Evolutionary conservation across 2,797 vertebrate genomes (phyloP).

Genomic region (Mormyrus proboscirostris): DNA sequence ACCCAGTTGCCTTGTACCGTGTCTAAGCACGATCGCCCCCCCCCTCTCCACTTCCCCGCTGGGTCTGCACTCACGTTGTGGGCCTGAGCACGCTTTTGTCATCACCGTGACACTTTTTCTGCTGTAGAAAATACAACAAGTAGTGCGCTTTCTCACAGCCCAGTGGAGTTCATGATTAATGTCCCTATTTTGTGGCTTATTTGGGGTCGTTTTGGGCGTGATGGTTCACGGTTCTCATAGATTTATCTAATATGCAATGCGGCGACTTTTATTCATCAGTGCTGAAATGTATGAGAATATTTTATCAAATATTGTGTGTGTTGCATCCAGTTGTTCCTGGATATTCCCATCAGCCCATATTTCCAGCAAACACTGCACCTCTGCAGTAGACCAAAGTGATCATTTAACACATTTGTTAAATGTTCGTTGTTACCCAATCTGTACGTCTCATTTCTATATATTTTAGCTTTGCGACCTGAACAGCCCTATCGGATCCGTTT

Average conservation of each 20-base stretch:
- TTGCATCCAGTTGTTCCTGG: neutral
- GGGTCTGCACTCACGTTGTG: neutral
- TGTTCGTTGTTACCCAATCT: neutral
- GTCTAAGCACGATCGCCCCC: neutral
- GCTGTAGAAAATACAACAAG: neutral
- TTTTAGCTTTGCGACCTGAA: neutral
- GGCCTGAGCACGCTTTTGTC: neutral
- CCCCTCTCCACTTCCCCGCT: neutral
- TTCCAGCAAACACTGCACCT: neutral
- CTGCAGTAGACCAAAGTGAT: neutral
- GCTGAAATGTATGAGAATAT: neutral
- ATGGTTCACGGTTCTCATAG: neutral
- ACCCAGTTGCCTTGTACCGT: neutral
- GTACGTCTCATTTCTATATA: neutral
- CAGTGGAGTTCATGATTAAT: neutral
- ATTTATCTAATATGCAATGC: neutral
- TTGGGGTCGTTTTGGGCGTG: neutral
- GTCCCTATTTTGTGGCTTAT: neutral
- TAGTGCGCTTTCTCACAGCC: neutral
- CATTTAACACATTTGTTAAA: neutral
- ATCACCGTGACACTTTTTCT: neutral
- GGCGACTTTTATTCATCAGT: neutral
- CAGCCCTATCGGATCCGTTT: neutral
- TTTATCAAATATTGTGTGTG: neutral
- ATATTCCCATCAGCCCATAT: neutral